These are phyloP conservation scores for Cyrtorhinus lividipennis DNA, from an alignment of 1,140 invertebrate genomes.

Conservation along the genomic window DNA sequence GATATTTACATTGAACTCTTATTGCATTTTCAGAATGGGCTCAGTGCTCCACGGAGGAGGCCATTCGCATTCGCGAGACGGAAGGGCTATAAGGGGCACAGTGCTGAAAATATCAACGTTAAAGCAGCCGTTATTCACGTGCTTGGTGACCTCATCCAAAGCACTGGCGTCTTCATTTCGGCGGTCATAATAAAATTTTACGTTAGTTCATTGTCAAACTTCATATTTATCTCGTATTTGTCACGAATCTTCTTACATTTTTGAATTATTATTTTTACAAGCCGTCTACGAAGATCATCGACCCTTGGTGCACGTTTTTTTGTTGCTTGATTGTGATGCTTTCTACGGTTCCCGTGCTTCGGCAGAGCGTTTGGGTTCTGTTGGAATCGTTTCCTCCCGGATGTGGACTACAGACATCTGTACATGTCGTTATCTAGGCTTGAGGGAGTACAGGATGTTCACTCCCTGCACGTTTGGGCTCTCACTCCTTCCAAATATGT, in stretches of 20 bases:
- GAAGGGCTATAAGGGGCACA: not conserved
- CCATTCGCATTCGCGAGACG: slow-evolving; percentile 24
- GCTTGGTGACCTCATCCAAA: slow-evolving; percentile 80
- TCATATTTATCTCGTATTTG: slow-evolving; percentile 1
- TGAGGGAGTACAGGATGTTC: slow-evolving; percentile 54
- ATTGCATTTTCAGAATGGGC: slow-evolving; percentile 47
- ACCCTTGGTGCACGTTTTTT: slow-evolving; percentile 78
- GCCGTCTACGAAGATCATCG: slow-evolving; percentile 60
- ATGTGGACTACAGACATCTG: slow-evolving; percentile 39
- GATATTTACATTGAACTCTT: not conserved
- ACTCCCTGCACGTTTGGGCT: slow-evolving; percentile 67
- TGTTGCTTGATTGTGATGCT: slow-evolving; percentile 72
- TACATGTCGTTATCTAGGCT: slow-evolving; percentile 39
- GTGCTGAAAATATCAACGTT: slow-evolving; percentile 59
- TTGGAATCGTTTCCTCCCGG: slow-evolving; percentile 60
- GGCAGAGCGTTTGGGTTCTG: slow-evolving; percentile 57
- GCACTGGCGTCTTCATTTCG: slow-evolving; percentile 69
- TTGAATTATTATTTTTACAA: too few relatives aligned
- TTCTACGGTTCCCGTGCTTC: slow-evolving; percentile 59
- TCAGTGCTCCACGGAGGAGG: slow-evolving; percentile 48
- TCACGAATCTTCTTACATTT: too few relatives aligned
- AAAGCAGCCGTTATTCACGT: slow-evolving; percentile 84
- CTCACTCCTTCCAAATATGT: slow-evolving; percentile 56
- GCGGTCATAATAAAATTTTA: slow-evolving; percentile 69
- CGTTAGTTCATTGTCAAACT: slow-evolving; percentile 39